A percentile compares a stretch with the other conserved stretches of the same genome.
These are phyloP conservation scores for Aurelia aurita complex sp. Pacific DNA, from an alignment of 30 jellyfish, hydroid and myxozoan genomes.

Conservation along the genomic window DNA sequence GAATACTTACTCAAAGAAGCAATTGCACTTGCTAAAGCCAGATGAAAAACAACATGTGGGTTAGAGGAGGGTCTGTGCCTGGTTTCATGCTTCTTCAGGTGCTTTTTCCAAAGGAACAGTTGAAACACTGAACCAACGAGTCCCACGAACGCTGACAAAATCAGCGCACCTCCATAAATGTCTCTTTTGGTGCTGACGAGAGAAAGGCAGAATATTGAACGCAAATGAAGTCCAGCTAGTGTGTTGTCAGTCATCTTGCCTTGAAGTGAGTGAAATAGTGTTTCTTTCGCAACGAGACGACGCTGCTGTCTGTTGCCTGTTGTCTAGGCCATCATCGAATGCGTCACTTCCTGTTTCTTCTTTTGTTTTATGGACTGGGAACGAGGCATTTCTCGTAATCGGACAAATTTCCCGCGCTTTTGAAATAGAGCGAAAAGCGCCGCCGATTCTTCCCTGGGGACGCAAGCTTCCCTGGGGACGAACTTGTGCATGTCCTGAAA, in stretches of 20 bases:
- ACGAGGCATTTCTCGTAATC: no score
- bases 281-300: no score
- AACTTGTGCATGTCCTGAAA: no score
- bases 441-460: no score
- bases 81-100: slow-evolving; percentile 35
- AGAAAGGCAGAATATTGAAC: slow-evolving; percentile 39
- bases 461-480: no score
- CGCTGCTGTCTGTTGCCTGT: no score
- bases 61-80: slow-evolving; percentile 78
- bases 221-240: slow-evolving; percentile 37
- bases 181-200: slow-evolving; percentile 6
- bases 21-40: slow-evolving; percentile 52
- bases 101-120: slow-evolving; percentile 56
- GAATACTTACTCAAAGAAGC: slow-evolving; percentile 41
- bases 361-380: no score
- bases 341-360: no score
- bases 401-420: no score
- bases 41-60: slow-evolving; percentile 62
- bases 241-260: not conserved
- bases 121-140: slow-evolving; percentile 56
- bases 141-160: slow-evolving; percentile 36
- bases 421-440: no score
- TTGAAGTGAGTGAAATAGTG: not conserved
- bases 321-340: no score
- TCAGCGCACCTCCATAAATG: slow-evolving; percentile 17